phyloP scores from a whole-genome alignment of 2,113 vertebrate genomes.

The Cyprinodon tularosa region DNA sequence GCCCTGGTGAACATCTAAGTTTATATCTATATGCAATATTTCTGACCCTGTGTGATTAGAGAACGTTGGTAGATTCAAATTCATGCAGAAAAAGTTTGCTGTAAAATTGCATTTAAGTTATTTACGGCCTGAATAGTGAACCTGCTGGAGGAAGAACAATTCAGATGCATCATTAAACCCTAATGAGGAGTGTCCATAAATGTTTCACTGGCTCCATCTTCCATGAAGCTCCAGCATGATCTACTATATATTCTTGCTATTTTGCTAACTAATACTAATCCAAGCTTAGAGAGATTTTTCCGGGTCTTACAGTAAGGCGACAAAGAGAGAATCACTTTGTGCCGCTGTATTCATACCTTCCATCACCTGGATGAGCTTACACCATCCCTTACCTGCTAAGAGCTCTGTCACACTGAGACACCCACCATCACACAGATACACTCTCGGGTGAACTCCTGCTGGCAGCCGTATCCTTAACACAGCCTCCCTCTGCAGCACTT shows the following conservation, averaged over 20 bases:
- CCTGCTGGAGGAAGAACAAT: not conserved
- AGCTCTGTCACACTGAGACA: conserved; percentile 45
- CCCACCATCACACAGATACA: conserved; percentile 47
- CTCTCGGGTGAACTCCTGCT: conserved; percentile 48
- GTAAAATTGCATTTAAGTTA: too few relatives aligned
- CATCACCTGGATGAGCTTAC: conserved; percentile 47
- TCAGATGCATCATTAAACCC: not conserved
- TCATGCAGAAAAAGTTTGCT: too few relatives aligned
- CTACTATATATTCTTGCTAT: not conserved
- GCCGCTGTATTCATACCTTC: conserved; percentile 22
- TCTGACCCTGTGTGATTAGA: too few relatives aligned
- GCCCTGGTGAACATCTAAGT: too few relatives aligned
- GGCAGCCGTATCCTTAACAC: conserved; percentile 61
- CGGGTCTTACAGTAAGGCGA: not conserved
- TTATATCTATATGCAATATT: too few relatives aligned
- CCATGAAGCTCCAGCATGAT: not conserved
- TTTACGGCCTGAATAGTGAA: too few relatives aligned
- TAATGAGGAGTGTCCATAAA: too few relatives aligned
- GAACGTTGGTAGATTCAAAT: too few relatives aligned
- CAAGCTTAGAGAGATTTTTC: not conserved
- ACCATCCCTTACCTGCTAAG: conserved; percentile 41
- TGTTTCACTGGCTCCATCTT: too few relatives aligned
- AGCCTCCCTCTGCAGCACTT: conserved; percentile 52
- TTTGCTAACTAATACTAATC: not conserved
- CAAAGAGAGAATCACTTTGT: not conserved